These are phyloP conservation scores for Alosa sapidissima DNA, from an alignment of 2,797 vertebrate genomes.

Conservation along the genomic window DNA sequence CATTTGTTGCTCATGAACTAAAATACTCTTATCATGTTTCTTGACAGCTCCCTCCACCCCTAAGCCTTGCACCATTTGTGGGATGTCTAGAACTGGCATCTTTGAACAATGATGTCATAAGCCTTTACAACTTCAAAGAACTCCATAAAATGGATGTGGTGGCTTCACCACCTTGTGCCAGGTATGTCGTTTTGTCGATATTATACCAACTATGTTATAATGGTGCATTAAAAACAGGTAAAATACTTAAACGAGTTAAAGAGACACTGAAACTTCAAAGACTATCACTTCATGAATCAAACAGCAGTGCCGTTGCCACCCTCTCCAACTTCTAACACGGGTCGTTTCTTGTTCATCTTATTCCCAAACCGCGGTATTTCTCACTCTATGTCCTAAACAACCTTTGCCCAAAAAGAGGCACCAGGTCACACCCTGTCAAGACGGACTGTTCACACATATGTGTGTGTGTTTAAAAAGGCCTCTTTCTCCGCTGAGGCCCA, in stretches of 20 bases:
- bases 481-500: not conserved
- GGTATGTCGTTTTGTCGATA: constrained; percentile 66
- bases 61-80: constrained; percentile 87
- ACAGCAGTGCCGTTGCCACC: not conserved
- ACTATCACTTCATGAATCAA: not conserved
- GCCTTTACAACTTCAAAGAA: constrained; percentile 92
- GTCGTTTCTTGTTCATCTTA: not conserved
- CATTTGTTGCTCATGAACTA: not conserved
- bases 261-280: not conserved
- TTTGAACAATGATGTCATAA: constrained; percentile 92
- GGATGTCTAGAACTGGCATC: constrained; percentile 93
- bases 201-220: not conserved
- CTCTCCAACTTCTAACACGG: not conserved
- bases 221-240: not conserved
- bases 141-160: constrained; percentile 81
- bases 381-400: not conserved
- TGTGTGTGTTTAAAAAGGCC: not conserved
- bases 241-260: not conserved
- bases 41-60: constrained; percentile 83
- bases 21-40: constrained; percentile 13
- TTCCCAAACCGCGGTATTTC: not conserved
- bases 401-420: constrained; percentile 24
- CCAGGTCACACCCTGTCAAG: not conserved
- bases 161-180: constrained; percentile 83
- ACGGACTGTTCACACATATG: not conserved